phyloP scores from a whole-genome alignment of 2,113 vertebrate genomes.

The Phaethornis superciliosus region DNA sequence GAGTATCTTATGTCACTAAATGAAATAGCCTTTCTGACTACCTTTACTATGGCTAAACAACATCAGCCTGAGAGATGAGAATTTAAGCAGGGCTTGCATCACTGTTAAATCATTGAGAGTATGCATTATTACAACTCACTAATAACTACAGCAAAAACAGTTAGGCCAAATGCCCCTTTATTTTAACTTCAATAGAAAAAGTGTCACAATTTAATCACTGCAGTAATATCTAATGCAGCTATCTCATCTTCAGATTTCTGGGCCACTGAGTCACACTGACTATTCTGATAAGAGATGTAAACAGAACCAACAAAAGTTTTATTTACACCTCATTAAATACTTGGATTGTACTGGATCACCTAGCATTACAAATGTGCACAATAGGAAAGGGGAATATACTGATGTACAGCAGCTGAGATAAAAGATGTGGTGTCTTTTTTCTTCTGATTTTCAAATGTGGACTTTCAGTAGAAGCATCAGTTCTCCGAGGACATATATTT shows the following conservation, averaged over 20 bases:
- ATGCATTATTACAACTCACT: neutral
- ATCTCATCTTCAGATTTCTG: neutral
- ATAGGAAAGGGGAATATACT: neutral
- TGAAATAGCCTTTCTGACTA: neutral
- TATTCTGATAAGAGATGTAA: neutral
- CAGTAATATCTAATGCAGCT: neutral
- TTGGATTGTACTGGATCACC: neutral
- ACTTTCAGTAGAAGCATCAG: neutral
- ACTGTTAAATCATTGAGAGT: neutral
- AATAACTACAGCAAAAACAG: neutral
- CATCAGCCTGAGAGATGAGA: neutral
- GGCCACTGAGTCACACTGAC: neutral
- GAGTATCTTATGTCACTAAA: neutral
- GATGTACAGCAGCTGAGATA: neutral
- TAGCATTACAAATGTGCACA: neutral
- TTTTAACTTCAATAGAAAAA: constrained; percentile 29
- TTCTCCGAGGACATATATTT: neutral
- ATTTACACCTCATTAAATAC: neutral
- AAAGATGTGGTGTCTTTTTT: neutral
- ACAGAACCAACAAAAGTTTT: neutral
- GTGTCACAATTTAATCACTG: neutral
- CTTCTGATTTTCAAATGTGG: neutral
- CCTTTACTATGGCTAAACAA: neutral
- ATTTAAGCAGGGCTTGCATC: neutral
- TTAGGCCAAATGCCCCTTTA: neutral